Evolutionary conservation across 1,140 invertebrate species (phyloP), one percentile per base, ranked within the genome.

Genomic region (Drosophila pectinifera): DNA sequence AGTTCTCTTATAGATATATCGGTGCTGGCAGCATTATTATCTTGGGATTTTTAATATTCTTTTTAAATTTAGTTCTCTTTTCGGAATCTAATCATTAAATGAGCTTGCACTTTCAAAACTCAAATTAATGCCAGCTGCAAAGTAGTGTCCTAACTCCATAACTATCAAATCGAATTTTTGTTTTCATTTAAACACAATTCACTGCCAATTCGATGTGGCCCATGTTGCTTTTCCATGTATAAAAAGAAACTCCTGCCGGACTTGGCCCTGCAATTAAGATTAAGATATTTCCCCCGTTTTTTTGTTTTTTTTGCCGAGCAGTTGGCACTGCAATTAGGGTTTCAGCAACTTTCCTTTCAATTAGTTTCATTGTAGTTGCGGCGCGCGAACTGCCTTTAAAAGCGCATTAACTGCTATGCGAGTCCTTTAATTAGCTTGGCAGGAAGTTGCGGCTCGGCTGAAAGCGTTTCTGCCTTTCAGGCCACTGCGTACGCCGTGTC

Each of bases 351-450:
- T 70, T 79, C 59, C 46, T 74, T 61, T 64, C 84, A 86, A 88
- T 86, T 86, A 89, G 72, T 69, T 89, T 62, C 63, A 82, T 72
- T 82, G 78, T 78, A 57, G 70, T 51, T 41, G 65, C 38, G 34
- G 34, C 42, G 36, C 16, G 14, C 39, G 43, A 76, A 85, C 56
- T 54, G 34, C 63, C 36, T 63, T 73, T 63, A 59, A 57, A 82
- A 64, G 64, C 45, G 57, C 63, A 72, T 76, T 73, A 73, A 64
- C 53, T 65, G 49, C 54, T n/a, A 63, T 13, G 62, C 62, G 59
- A 70, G 82, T 88, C 84, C 84, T 86, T 88, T 86, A 88, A 86
- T 86, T 86, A 86, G 83, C 79, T 69, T 75, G 63, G 45, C 64
- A 75, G 79, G 59, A 88, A 83, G 79, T 80, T 73, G 55, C 46